Base-by-base conservation (phyloP, 2,888 invertebrate genomes). In the Chymomyza amoena region DNA sequence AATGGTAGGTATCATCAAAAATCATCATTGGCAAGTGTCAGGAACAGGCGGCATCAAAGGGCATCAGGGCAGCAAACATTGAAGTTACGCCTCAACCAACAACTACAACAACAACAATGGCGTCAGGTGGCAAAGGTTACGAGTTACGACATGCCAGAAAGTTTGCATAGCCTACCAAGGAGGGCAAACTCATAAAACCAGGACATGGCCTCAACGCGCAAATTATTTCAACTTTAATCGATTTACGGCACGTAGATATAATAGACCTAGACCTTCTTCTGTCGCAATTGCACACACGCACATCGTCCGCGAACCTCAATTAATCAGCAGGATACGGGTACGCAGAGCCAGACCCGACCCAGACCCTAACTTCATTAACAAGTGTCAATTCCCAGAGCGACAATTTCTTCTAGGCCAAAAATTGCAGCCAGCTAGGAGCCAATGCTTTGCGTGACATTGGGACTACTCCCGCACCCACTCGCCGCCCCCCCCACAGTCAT, bases 221-320 rank as follows among this genome's bases (percentile, higher is more conserved):
- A 84, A 84, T 81, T 73, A 77, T 77, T 77, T 73, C 64, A 68
- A 75, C 80, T 81, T 77, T 75, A 84, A 83, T 86, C 87, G 84
- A 83, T 84, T 75, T 62, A 56, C 64, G 57, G 63, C 62, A 28
- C 70, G 54, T 54, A 54, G 15, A 54, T 18, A 54, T 54, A n/a
- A 15, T 45, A 45, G 10, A 45, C 39, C 13, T 45, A 45, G 39
- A 45, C 39, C 13, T 45, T 45, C 9, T 9, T 32, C 32, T 9
- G 32, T 1, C 1, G 13, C 39, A 13, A 2, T 2, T 45, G 13
- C 39, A 45, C 39, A 45, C 39, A 45, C 39, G 39, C 39, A 45
- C 39, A 7, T 13, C 39, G 32, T 45, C 39, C 39, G 16, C 61
- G 68, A 65, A 67, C 15, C 75, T 68, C 73, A 70, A 45, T 45